Evolutionary conservation across 2,113 vertebrate genomes (phyloP), one percentile per base, ranked within the genome.

Genomic region (Cynopterus brachyotis): DNA sequence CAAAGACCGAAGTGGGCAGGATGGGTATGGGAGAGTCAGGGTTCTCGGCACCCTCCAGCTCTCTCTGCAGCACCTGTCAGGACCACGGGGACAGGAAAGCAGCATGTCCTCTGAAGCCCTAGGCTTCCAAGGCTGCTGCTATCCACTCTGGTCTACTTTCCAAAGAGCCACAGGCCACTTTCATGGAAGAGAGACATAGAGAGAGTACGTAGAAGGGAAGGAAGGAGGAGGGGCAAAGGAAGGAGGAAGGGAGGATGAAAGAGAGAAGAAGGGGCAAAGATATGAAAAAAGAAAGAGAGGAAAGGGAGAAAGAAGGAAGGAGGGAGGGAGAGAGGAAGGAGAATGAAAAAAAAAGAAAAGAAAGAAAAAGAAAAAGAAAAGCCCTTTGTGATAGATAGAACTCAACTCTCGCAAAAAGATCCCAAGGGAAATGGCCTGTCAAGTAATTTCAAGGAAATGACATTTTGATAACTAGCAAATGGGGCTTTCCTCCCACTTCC

Each of bases 401-500:
- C 72, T 94, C 55, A 69, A 19, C 62, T 94, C 28, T 28, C 60
- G 55, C 75, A 91, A 83, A 81, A 57, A 95, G 55, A 26, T 47
- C 76, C 95, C 53, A 59, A 91, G 84, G 94, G 93, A 96, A 93
- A 70, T n/a, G 79, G 85, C 62, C 79, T 94, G 81, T 89, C 93
- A 97, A 93, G 70, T 83, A 40, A 76, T 91, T 87, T 96, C 66
- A 85, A 96, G 80, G 80, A 97, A 92, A 94, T 83, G 80, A 60
- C 89, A 96, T 90, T 92, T 76, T 4, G 9, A 95, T 89, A 94
- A 75, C 30, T 67, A 82, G 78, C 72, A 91, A 91, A 85, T 24
- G 81, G 95, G 37, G 40, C 47, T 91, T 94, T 88, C 91, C 97
- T 97, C 97, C 96, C 96, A 96, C 79, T 95, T 97, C 96, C 97